Conservation (phyloP, 2,113 vertebrate genomes). For the Rhegmatorhina hoffmannsi region DNA sequence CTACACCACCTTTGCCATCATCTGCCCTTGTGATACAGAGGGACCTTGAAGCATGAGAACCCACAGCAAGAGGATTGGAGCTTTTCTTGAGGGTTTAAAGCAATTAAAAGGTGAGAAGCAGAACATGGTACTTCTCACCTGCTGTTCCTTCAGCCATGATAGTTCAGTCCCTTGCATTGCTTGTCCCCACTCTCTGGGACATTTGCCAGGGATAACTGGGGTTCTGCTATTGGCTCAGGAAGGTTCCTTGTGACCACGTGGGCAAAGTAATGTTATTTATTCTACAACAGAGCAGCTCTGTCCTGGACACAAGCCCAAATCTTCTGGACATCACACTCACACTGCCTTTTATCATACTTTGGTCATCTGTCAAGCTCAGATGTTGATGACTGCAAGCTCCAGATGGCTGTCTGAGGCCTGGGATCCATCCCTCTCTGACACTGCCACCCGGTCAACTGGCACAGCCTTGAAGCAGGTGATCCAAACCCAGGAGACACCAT, state of each 20-base stretch:
- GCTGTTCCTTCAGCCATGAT: not conserved
- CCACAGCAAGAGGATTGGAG: not conserved
- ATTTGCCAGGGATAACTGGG: not conserved
- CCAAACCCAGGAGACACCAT: not conserved
- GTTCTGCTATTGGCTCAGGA: not conserved
- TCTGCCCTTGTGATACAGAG: accelerated
- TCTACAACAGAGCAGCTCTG: not conserved
- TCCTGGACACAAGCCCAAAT: not conserved
- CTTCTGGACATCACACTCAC: not conserved
- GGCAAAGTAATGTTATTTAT: not conserved
- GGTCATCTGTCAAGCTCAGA: not conserved
- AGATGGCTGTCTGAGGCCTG: not conserved
- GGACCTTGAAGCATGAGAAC: not conserved
- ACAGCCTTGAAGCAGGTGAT: not conserved
- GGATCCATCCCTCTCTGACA: not conserved
- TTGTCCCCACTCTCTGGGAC: not conserved
- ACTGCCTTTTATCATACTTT: not conserved
- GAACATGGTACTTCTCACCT: not conserved
- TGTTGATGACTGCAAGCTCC: not conserved
- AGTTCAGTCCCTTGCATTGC: not conserved
- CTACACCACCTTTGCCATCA: not conserved
- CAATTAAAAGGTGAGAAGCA: not conserved
- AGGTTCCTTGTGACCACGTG: accelerated
- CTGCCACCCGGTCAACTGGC: not conserved
- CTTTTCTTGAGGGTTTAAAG: not conserved